These are phyloP conservation scores for Tragulus kanchil DNA, from an alignment of 2,113 vertebrate genomes.

Conservation along the genomic window DNA sequence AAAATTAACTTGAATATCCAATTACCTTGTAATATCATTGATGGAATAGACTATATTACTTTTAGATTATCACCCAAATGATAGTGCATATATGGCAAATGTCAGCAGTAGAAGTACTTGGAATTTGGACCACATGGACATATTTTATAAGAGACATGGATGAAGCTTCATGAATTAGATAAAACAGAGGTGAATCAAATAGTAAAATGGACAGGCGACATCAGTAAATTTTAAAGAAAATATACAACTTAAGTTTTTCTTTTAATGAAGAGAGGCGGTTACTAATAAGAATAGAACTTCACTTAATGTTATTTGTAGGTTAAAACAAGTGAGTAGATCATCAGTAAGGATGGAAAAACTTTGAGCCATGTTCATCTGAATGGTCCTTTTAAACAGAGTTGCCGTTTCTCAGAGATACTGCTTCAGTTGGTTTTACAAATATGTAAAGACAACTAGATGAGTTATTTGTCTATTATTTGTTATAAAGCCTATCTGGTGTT, in stretches of 20 bases:
- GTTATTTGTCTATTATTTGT: neutral
- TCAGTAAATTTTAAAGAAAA: constrained; percentile 27
- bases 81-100: neutral
- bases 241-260: neutral
- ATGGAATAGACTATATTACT: neutral
- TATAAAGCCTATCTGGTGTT: neutral
- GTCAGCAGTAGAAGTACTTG: neutral
- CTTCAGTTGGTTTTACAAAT: constrained; percentile 23
- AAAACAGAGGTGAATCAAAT: neutral
- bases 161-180: neutral
- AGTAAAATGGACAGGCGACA: neutral
- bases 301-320: neutral
- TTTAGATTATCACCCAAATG: neutral
- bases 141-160: neutral
- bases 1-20: neutral
- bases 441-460: neutral
- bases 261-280: neutral
- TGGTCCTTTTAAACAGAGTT: neutral
- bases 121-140: neutral
- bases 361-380: neutral
- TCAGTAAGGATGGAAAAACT: neutral
- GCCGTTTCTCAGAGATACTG: neutral
- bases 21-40: neutral
- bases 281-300: neutral
- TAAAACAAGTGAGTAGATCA: constrained; percentile 46